These are phyloP conservation scores for Sarcophaga rosellei DNA, from an alignment of 2,888 invertebrate species.

Conservation along the genomic window DNA sequence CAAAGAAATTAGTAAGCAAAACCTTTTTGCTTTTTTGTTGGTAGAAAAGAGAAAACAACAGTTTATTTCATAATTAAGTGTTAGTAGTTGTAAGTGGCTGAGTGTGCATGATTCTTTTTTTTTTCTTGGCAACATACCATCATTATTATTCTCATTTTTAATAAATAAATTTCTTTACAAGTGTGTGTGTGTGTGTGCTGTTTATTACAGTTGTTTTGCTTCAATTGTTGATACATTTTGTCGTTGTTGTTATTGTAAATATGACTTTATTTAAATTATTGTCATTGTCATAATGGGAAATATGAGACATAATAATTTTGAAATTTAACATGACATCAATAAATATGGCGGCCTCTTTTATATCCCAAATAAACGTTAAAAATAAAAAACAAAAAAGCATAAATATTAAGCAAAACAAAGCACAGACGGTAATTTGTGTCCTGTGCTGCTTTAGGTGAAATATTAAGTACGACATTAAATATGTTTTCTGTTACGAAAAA, in stretches of 20 bases:
- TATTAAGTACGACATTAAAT: too few species aligned
- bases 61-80: conserved; percentile 41
- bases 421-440: too few species aligned
- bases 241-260: neutral
- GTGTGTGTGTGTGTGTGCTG: too few species aligned
- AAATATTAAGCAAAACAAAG: neutral
- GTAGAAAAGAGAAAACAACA: neutral
- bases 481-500: too few species aligned
- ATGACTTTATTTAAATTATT: neutral
- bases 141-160: too few species aligned
- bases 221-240: neutral
- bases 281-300: conserved; percentile 24
- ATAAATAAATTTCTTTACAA: too few species aligned
- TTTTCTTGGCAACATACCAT: too few species aligned
- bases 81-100: neutral
- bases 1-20: too few species aligned
- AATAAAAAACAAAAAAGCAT: neutral
- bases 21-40: too few species aligned
- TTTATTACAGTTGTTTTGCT: conserved; percentile 1
- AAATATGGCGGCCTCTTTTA: neutral
- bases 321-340: conserved; percentile 30
- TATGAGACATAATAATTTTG: conserved; percentile 40
- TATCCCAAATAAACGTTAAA: neutral
- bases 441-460: too few species aligned
- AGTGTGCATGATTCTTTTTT: too few species aligned